Percentiles rank a stretch among this genome's conserved stretches.
These are phyloP conservation scores for Nannoperca australis DNA, from an alignment of 2,797 vertebrate species.

Conservation along the genomic window DNA sequence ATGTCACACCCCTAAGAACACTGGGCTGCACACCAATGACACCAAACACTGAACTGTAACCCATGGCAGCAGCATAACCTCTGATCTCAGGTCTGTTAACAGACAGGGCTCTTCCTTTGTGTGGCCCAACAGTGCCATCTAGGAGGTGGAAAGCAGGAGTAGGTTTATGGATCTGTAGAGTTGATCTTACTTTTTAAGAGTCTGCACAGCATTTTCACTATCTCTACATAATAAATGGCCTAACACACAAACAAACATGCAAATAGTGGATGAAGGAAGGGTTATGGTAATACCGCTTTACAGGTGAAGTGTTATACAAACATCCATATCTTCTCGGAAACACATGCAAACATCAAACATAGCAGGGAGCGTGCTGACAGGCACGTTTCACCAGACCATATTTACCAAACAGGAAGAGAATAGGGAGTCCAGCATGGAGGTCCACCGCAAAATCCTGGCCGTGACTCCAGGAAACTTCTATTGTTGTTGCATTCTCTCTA, in stretches of 20 bases:
- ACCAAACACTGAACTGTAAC: slow-evolving; percentile 38
- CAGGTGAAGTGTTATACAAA: slow-evolving; percentile 4
- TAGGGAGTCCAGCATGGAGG: slow-evolving; percentile 46
- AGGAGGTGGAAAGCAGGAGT: slow-evolving; percentile 44
- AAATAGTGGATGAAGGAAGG: not conserved
- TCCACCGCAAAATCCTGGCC: not conserved
- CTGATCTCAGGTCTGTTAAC: slow-evolving; percentile 8
- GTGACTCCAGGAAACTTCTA: slow-evolving; percentile 54
- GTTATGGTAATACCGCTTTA: not conserved
- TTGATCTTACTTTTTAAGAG: not conserved
- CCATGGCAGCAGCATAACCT: slow-evolving; percentile 11
- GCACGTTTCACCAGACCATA: slow-evolving; percentile 26
- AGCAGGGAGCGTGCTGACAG: not conserved
- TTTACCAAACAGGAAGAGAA: slow-evolving; percentile 60
- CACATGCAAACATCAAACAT: not conserved
- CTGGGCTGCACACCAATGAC: slow-evolving; percentile 14
- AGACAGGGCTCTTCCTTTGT: slow-evolving; percentile 20
- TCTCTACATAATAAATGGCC: not conserved
- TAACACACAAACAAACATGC: slow-evolving; percentile 19
- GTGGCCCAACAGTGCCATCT: slow-evolving; percentile 78
- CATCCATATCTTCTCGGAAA: not conserved
- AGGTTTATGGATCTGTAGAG: not conserved
- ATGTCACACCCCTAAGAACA: slow-evolving; percentile 39
- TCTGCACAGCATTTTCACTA: not conserved
- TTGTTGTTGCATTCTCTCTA: slow-evolving; percentile 41